Evolutionary conservation across 2,113 vertebrate species (phyloP).

Genomic region (Kryptolebias marmoratus): DNA sequence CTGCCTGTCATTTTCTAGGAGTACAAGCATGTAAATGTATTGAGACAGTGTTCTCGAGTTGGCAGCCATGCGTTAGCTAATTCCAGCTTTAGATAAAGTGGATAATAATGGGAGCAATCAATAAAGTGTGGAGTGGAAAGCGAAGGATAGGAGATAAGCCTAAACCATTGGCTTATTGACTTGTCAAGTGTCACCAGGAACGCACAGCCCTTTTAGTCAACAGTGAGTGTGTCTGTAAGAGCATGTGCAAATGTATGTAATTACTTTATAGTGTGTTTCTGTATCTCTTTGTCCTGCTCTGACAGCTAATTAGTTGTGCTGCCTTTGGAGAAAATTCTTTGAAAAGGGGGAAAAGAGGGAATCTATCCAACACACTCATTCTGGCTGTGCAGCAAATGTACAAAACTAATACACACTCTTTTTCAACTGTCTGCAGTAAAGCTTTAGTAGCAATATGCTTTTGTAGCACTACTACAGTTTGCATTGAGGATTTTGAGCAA

Average conservation of each 20-base stretch:
- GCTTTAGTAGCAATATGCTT: too few relatives aligned
- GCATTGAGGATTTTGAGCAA: too few relatives aligned
- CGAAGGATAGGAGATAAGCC: conserved; percentile 67
- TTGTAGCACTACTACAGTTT: too few relatives aligned
- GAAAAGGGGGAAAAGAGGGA: conserved; percentile 47
- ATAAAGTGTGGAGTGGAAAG: conserved; percentile 64
- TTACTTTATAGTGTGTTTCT: conserved; percentile 59
- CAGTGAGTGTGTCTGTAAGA: conserved; percentile 22
- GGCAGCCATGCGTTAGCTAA: conserved; percentile 44
- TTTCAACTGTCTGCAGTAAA: too few relatives aligned
- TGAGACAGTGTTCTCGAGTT: conserved; percentile 32
- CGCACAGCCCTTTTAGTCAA: conserved; percentile 53
- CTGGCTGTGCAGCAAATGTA: not conserved
- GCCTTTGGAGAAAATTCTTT: conserved; percentile 64
- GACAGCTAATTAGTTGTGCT: conserved; percentile 74
- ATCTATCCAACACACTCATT: not conserved
- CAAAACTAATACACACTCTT: too few relatives aligned
- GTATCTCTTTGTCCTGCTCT: conserved; percentile 61
- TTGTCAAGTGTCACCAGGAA: conserved; percentile 76
- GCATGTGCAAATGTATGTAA: conserved; percentile 50
- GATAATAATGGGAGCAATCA: conserved; percentile 76
- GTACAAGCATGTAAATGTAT: conserved; percentile 11
- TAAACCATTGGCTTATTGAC: conserved; percentile 78
- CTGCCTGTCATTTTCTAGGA: conserved; percentile 6
- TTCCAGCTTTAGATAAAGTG: conserved; percentile 73